A percentile compares a stretch with the other conserved stretches of the same genome.
Conservation (phyloP, 2,113 vertebrate species). For the Sceloporus undulatus region DNA sequence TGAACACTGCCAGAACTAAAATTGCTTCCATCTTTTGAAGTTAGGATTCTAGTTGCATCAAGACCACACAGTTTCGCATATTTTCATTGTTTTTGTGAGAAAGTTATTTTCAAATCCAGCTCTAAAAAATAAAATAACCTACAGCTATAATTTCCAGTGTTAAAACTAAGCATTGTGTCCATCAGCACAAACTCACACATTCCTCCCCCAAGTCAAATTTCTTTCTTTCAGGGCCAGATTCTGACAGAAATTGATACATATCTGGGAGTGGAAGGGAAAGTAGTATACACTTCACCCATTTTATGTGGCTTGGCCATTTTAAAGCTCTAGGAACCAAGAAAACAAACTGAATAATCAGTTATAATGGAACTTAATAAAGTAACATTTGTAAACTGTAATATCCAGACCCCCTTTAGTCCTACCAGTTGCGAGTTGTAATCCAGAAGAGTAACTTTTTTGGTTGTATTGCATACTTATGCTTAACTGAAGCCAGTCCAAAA, state of each 20-base stretch:
- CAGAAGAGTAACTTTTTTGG: too few relatives aligned
- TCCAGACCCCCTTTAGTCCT: too few relatives aligned
- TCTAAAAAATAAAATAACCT: not conserved
- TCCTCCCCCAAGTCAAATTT: constrained; percentile 9
- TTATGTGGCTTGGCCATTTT: not conserved
- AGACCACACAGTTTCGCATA: not conserved
- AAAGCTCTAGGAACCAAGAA: constrained; percentile 25
- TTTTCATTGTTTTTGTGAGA: not conserved
- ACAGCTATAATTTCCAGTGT: not conserved
- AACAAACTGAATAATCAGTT: not conserved
- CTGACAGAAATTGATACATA: not conserved
- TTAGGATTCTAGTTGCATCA: constrained; percentile 19
- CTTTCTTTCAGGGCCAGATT: not conserved
- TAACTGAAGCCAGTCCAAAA: not conserved
- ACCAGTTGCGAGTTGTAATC: too few relatives aligned
- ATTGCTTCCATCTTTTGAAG: constrained; percentile 18
- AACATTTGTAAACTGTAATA: not conserved
- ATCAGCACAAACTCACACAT: not conserved
- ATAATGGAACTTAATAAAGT: constrained; percentile 18
- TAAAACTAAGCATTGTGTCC: constrained; percentile 5
- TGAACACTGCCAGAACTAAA: not conserved
- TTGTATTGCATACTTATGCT: not conserved
- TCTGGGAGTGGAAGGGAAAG: constrained; percentile 24
- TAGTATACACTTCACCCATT: not conserved
- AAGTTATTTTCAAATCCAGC: constrained; percentile 6